phyloP scores from a whole-genome alignment of 2,888 invertebrate genomes.

The Acleris emargana region DNA sequence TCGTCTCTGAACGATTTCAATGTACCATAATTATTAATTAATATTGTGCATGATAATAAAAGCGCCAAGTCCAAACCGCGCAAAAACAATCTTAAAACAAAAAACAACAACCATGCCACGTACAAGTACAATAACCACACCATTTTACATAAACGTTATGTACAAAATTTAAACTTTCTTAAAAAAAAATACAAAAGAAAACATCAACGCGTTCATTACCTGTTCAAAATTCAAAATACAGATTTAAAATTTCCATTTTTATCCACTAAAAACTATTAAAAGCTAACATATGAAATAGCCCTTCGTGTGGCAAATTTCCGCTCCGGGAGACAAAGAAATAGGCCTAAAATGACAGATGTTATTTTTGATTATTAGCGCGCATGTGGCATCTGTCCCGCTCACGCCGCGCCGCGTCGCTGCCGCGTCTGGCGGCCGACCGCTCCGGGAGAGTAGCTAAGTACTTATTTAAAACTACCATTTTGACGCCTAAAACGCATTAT shows the following conservation, averaged over 20 bases:
- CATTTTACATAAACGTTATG: conserved; percentile 31
- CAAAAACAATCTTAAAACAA: conserved; percentile 27
- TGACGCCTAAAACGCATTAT: too few species aligned
- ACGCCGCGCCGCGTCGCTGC: too few species aligned
- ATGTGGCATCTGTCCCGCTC: too few species aligned
- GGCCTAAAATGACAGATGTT: too few species aligned
- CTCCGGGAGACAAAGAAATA: too few species aligned
- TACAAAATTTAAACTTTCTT: conserved; percentile 29
- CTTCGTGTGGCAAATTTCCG: too few species aligned
- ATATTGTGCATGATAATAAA: neutral
- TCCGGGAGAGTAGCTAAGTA: too few species aligned
- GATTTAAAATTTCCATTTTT: conserved; percentile 21
- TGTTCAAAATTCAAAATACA: conserved; percentile 17
- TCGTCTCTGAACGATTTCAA: too few species aligned
- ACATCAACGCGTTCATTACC: conserved; percentile 17
- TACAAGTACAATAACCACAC: conserved; percentile 34
- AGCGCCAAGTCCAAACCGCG: conserved; percentile 27
- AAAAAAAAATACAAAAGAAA: conserved; percentile 24
- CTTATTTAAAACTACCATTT: too few species aligned
- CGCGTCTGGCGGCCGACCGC: too few species aligned
- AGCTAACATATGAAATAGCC: conserved; percentile 28
- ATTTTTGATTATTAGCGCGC: too few species aligned
- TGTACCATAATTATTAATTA: too few species aligned
- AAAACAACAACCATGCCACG: conserved; percentile 33
- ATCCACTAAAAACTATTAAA: conserved; percentile 16